Evolutionary conservation across 2,797 vertebrate genomes (phyloP).

Genomic region (Anguilla megastoma): DNA sequence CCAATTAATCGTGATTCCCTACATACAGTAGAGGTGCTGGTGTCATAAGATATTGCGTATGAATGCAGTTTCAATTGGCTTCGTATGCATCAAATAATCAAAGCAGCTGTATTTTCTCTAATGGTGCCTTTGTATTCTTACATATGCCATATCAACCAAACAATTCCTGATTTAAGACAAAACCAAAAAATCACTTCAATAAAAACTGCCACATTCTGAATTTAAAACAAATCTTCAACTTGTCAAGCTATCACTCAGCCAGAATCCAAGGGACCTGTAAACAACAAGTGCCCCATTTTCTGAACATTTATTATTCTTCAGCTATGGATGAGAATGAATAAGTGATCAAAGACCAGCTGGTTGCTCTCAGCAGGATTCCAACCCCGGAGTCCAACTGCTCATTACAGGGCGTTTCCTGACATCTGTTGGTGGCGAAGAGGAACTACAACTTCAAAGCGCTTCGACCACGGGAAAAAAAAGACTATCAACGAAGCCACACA

Average conservation of each 20-base stretch:
- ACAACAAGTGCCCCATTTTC: constrained; percentile 60
- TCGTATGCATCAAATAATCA: constrained; percentile 10
- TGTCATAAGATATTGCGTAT: constrained; percentile 21
- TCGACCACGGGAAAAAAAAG: not conserved
- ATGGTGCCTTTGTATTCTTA: constrained; percentile 22
- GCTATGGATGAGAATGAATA: constrained; percentile 69
- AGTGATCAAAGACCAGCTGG: constrained; percentile 69
- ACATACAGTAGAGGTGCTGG: constrained; percentile 13
- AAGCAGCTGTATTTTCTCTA: constrained; percentile 20
- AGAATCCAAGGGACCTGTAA: constrained; percentile 47
- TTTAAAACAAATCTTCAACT: constrained; percentile 20
- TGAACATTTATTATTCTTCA: constrained; percentile 64
- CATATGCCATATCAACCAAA: constrained; percentile 18
- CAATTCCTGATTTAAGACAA: constrained; percentile 19
- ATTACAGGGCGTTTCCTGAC: constrained; percentile 54
- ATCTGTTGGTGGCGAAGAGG: constrained; percentile 60
- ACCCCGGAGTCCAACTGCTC: constrained; percentile 38
- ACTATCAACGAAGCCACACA: not conserved
- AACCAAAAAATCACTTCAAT: not conserved
- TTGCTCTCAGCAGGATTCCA: constrained; percentile 56
- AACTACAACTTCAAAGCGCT: constrained; percentile 48
- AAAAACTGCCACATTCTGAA: not conserved
- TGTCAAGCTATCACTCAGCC: constrained; percentile 37
- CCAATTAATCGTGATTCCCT: not conserved
- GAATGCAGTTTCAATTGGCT: constrained; percentile 10